A percentile compares a stretch with the other conserved stretches of the same genome.
These are phyloP conservation scores for Odontomachus brunneus DNA, from an alignment of 1,140 invertebrate species.

Conservation along the genomic window DNA sequence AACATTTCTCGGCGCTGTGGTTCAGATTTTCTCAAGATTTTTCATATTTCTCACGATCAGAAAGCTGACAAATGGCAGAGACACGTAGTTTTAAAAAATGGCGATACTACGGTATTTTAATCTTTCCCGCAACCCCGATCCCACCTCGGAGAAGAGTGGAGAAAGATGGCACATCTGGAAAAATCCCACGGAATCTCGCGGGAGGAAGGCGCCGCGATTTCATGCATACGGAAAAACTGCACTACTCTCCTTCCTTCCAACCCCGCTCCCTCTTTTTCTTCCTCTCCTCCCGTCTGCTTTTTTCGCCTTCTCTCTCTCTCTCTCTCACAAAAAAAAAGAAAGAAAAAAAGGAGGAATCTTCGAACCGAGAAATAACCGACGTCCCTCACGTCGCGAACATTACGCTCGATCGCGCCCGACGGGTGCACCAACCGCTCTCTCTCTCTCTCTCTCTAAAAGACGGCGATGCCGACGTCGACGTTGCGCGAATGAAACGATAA, in stretches of 20 bases:
- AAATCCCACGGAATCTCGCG: background rate
- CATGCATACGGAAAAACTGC: conserved; percentile 23
- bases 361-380: background rate
- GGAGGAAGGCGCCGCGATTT: background rate
- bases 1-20: no score
- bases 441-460: no score
- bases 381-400: conserved; percentile 48
- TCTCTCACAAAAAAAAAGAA: background rate
- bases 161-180: background rate
- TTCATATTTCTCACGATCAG: no score
- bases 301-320: no score
- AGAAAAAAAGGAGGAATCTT: background rate
- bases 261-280: no score
- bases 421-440: background rate
- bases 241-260: background rate
- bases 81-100: background rate
- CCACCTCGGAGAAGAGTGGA: background rate
- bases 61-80: no score
- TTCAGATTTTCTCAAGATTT: no score
- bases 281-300: no score
- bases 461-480: background rate
- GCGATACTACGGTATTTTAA: background rate
- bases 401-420: conserved; percentile 15
- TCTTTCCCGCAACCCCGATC: background rate
- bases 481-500: conserved; percentile 55